These are phyloP conservation scores for Triplophysa dalaica DNA, from an alignment of 2,113 vertebrate genomes.

Conservation along the genomic window DNA sequence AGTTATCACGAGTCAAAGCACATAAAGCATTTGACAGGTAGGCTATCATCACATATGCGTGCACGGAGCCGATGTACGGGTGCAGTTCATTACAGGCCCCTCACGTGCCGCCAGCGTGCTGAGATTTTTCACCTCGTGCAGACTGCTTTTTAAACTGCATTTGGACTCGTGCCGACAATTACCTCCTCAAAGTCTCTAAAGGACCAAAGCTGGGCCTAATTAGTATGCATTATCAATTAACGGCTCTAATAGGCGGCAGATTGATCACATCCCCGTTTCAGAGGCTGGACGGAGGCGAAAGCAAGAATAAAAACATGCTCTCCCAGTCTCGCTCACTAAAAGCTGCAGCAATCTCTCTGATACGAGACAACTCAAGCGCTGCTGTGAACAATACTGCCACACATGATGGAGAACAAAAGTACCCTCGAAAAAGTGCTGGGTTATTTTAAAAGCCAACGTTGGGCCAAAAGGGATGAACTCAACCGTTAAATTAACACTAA, in stretches of 20 bases:
- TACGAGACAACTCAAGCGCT: slow-evolving; percentile 11
- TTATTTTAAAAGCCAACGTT: no score
- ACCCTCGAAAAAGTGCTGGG: no score
- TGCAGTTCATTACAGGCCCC: slow-evolving; percentile 82
- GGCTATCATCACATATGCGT: background rate
- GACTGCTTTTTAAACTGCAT: slow-evolving; percentile 97
- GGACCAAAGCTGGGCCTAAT: slow-evolving; percentile 97
- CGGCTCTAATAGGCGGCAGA: slow-evolving; percentile 99
- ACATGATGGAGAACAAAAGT: background rate
- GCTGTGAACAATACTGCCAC: background rate
- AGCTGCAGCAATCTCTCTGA: slow-evolving; percentile 51
- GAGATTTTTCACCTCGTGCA: slow-evolving; percentile 97
- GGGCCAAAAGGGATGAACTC: no score
- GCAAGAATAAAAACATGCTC: slow-evolving; percentile 94
- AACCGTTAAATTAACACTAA: no score
- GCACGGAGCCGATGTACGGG: slow-evolving; percentile 28
- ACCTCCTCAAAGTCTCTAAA: slow-evolving; percentile 99
- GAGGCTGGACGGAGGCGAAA: slow-evolving; percentile 76
- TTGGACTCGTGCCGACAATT: slow-evolving; percentile 99
- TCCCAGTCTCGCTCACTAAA: slow-evolving; percentile 68
- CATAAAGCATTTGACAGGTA: background rate
- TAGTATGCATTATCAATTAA: slow-evolving; percentile 99
- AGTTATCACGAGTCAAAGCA: background rate
- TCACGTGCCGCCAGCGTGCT: slow-evolving; percentile 83
- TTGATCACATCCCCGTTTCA: slow-evolving; percentile 99